Conservation (phyloP, 2,113 vertebrate species). For the Xiphias gladius region DNA sequence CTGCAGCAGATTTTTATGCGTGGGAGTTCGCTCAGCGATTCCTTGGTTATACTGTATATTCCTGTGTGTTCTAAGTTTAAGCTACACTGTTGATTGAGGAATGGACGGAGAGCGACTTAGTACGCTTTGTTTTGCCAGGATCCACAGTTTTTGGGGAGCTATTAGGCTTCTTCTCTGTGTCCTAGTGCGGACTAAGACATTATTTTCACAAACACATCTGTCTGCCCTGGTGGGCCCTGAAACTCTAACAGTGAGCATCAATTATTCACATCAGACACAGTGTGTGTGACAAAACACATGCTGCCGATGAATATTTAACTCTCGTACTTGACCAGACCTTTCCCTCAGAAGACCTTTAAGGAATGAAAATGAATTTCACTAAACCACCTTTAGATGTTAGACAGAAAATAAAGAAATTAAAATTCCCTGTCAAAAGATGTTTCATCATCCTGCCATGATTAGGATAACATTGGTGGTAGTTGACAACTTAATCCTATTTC, state of each 20-base stretch:
- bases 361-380: constrained; percentile 48
- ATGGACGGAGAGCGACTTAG: constrained; percentile 30
- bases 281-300: constrained; percentile 80
- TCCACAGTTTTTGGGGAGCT: constrained; percentile 22
- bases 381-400: constrained; percentile 51
- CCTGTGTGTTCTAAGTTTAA: constrained; percentile 13
- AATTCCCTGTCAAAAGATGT: constrained; percentile 69
- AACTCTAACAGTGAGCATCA: constrained; percentile 74
- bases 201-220: constrained; percentile 66
- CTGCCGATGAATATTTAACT: constrained; percentile 77
- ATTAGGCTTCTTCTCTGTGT: constrained; percentile 34
- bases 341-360: constrained; percentile 52
- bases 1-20: constrained; percentile 29
- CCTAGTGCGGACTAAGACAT: constrained; percentile 27
- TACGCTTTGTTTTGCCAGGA: background rate
- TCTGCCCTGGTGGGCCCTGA: constrained; percentile 61
- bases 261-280: constrained; percentile 78
- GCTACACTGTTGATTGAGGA: constrained; percentile 38
- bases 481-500: constrained; percentile 78
- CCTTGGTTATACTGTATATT: constrained; percentile 51
- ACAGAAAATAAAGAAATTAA: constrained; percentile 62
- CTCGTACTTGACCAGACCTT: constrained; percentile 55
- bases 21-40: constrained; percentile 1
- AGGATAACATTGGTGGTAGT: constrained; percentile 62
- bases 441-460: constrained; percentile 66